Evolutionary conservation across 2,113 vertebrate genomes (phyloP), one percentile per base, ranked within the genome.

Genomic region (Leucosticte australis): DNA sequence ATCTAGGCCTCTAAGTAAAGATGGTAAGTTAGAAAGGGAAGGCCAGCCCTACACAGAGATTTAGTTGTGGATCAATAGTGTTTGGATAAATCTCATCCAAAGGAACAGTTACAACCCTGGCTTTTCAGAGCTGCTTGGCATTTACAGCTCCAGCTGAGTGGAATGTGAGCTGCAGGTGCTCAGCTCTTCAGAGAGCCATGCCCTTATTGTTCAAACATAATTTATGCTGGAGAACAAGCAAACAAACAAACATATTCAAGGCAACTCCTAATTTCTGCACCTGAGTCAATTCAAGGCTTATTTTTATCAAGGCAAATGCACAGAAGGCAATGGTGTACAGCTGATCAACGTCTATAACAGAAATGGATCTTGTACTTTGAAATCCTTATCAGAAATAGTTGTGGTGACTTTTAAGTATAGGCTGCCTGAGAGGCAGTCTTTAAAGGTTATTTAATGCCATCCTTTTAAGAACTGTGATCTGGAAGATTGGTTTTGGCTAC

Each of bases 151-250:
- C 90, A 93, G 76, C 94, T 87, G 83, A 75, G 68, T 31, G 68
- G 71, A 86, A 81, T 82, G 92, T 59, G 71, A 94, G 88, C 68
- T 93, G 93, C 93, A 97, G 94, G 92, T 96, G 93, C 49, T 88
- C 83, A 94, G 79, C 44, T 49, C 76, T 94, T 89, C 0, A 2
- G 85, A 93, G 62, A 94, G 69, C 80, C 47, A 11, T 92, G 80
- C 49, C 56, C 52, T 96, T 83, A 93, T 79, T 94, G 76, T 96
- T 90, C 80, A 88, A 82, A 89, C 3, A 5, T 71, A 90, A 90
- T 88, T 96, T 92, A 83, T 91, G 62, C 76, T 57, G 59, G 53
- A 90, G 56, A 95, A 81, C 83, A 92, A 89, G 80, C 73, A 92
- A 94, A 59, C 56, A 92, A 94, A 59, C 56, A 92, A 93, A 52